A percentile compares a stretch with the other conserved stretches of the same genome.
Conservation (phyloP, 2,797 vertebrate genomes). For the Siniperca obscura region DNA sequence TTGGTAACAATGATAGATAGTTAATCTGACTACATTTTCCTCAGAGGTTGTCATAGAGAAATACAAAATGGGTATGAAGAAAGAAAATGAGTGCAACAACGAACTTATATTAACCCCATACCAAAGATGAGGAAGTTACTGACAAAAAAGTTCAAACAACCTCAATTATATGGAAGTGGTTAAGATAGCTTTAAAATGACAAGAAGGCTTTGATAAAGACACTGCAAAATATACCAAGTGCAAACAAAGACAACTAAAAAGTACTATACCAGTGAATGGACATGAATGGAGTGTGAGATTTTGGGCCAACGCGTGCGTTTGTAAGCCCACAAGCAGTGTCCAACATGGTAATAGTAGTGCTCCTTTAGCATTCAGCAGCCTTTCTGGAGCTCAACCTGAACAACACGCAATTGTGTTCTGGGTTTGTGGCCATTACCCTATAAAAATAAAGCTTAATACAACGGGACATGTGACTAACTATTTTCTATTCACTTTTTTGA, state of each 20-base stretch:
- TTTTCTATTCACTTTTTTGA: background rate
- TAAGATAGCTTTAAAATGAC: background rate
- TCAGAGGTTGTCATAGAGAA: background rate
- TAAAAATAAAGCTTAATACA: background rate
- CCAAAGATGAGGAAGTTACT: background rate
- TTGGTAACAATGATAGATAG: background rate
- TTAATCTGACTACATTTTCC: background rate
- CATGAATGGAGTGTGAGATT: background rate
- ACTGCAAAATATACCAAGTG: background rate
- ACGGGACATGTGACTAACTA: background rate
- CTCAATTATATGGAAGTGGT: slow-evolving; percentile 6
- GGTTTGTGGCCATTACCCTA: background rate
- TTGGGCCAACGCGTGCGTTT: background rate
- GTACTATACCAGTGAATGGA: background rate
- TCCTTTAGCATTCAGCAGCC: background rate
- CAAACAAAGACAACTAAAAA: background rate
- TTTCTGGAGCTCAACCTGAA: background rate
- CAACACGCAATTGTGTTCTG: background rate
- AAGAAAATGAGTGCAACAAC: background rate
- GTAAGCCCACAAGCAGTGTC: background rate
- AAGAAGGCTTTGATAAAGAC: background rate
- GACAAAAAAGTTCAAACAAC: background rate
- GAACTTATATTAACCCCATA: background rate
- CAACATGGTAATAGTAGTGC: background rate
- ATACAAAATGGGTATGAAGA: background rate